These are phyloP conservation scores for Lepilemur ruficaudatus DNA, from an alignment of 2,797 vertebrate genomes.

Conservation along the genomic window DNA sequence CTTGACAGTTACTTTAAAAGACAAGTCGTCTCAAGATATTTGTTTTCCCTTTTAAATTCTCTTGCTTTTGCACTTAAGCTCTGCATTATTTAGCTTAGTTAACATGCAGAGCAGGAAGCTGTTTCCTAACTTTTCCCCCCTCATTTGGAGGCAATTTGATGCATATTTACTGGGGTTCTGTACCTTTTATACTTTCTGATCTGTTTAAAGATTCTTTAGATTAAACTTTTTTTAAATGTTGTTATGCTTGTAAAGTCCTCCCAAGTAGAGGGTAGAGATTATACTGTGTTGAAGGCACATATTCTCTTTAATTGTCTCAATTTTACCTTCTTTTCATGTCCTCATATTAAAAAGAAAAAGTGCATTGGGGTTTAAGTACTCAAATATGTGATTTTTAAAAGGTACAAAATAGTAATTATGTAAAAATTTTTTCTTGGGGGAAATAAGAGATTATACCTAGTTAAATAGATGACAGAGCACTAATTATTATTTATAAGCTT, in stretches of 20 bases:
- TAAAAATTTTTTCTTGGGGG: constrained; percentile 54
- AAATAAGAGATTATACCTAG: constrained; percentile 57
- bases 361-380: constrained; percentile 26
- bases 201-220: constrained; percentile 57
- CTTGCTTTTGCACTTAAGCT: constrained; percentile 65
- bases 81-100: constrained; percentile 79
- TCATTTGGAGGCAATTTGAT: constrained; percentile 67
- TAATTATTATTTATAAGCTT: constrained; percentile 75
- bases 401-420: constrained; percentile 59
- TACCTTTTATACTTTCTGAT: constrained; percentile 61
- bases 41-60: constrained; percentile 78
- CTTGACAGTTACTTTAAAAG: constrained; percentile 80
- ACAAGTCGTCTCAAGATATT: constrained; percentile 81
- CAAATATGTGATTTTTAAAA: constrained; percentile 31
- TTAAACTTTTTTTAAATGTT: constrained; percentile 38
- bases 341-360: neutral
- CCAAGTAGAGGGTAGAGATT: constrained; percentile 25
- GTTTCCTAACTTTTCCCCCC: constrained; percentile 60
- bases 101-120: constrained; percentile 68
- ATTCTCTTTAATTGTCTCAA: constrained; percentile 42
- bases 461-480: constrained; percentile 60
- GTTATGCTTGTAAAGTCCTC: constrained; percentile 28
- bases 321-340: constrained; percentile 45
- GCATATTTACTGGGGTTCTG: constrained; percentile 64
- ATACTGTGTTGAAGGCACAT: constrained; percentile 20